These are phyloP conservation scores for Bombus consobrinus DNA, from an alignment of 1,140 invertebrate genomes.

Conservation along the genomic window DNA sequence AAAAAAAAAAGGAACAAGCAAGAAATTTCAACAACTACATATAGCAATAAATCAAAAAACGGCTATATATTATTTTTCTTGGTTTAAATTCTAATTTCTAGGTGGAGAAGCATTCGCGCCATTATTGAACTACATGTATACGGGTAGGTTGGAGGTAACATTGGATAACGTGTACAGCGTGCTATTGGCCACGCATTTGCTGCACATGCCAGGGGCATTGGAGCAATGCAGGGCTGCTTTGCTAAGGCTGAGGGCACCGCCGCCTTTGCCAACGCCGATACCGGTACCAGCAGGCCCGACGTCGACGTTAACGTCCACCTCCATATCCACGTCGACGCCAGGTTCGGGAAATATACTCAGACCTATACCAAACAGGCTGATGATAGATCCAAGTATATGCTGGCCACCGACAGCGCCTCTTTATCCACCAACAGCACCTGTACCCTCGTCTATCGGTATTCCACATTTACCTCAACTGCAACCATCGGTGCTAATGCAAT, in stretches of 20 bases:
- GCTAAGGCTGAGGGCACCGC: conserved; percentile 74
- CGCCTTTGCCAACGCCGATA: conserved; percentile 79
- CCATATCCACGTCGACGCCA: conserved; percentile 39
- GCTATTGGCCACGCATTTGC: conserved; percentile 87
- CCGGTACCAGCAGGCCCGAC: conserved; percentile 73
- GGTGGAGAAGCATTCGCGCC: conserved; percentile 88
- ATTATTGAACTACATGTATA: conserved; percentile 90
- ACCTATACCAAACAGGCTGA: conserved; percentile 78
- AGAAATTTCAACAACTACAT: neutral
- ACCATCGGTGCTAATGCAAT: conserved; percentile 47
- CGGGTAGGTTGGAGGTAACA: conserved; percentile 88
- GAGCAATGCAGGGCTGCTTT: conserved; percentile 86
- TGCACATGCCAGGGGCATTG: conserved; percentile 89
- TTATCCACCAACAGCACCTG: conserved; percentile 51
- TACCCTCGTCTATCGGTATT: conserved; percentile 66
- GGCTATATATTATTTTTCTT: neutral
- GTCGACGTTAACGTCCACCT: conserved; percentile 44
- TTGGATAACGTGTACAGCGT: conserved; percentile 89
- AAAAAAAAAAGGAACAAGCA: neutral
- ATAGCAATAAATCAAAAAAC: too few relatives aligned
- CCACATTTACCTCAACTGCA: conserved; percentile 73
- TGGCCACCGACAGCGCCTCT: conserved; percentile 73
- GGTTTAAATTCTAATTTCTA: conserved; percentile 37
- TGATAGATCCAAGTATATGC: conserved; percentile 74
- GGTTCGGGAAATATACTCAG: conserved; percentile 76